Percentiles rank a stretch among this genome's conserved stretches.
phyloP scores from a whole-genome alignment of 2,113 vertebrate genomes.

The Nothocercus julius region DNA sequence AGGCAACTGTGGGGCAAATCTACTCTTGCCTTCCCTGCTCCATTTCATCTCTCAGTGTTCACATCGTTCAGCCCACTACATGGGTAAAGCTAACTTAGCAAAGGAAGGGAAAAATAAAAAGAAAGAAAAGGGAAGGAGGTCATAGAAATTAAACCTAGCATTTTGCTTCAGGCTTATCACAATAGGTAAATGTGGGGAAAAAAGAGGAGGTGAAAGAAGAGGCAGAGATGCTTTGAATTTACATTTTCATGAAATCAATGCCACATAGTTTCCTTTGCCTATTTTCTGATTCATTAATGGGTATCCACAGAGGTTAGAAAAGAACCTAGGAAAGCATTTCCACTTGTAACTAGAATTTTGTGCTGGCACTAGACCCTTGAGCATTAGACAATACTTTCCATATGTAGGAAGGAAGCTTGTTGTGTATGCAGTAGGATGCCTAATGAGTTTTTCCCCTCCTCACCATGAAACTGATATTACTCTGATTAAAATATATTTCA shows the following conservation, averaged over 20 bases:
- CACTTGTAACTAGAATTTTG: neutral
- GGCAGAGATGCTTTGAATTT: neutral
- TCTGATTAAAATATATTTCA: neutral
- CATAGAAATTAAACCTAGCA: neutral
- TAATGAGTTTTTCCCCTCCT: neutral
- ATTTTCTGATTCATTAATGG: neutral
- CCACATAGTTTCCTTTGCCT: neutral
- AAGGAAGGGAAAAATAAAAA: neutral
- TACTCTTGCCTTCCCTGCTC: neutral
- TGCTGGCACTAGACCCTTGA: neutral
- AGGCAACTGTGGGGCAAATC: neutral
- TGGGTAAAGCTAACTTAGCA: neutral
- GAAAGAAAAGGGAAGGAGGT: neutral
- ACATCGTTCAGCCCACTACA: neutral
- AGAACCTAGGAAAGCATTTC: neutral
- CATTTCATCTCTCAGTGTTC: neutral
- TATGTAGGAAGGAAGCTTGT: constrained; percentile 7
- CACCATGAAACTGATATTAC: constrained; percentile 1
- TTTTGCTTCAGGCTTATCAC: neutral
- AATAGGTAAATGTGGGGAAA: neutral
- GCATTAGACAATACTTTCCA: neutral
- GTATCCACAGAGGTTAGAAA: neutral
- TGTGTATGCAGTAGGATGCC: neutral
- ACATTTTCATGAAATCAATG: neutral
- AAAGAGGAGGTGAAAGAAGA: neutral